A percentile compares a stretch with the other conserved stretches of the same genome.
Evolutionary conservation across 2,113 vertebrate species (phyloP).

Genomic region (Lepidothrix coronata): DNA sequence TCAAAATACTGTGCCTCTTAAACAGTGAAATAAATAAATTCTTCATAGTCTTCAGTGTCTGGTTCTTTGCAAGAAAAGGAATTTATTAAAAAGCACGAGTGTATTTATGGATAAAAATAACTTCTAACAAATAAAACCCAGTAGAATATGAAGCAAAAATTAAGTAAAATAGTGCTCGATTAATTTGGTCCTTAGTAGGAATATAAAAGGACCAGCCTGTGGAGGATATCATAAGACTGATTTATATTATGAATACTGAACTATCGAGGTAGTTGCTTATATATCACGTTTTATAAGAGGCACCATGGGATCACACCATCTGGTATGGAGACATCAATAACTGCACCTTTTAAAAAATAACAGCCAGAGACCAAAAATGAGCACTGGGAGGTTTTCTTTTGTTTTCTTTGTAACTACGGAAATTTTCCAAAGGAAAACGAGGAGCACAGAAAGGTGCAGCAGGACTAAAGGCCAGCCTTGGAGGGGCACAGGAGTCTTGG

Average conservation of each 20-base stretch:
- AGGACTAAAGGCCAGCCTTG: background rate
- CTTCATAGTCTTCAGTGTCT: background rate
- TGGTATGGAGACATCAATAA: constrained; percentile 53
- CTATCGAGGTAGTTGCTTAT: constrained; percentile 64
- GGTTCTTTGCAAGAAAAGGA: background rate
- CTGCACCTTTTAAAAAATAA: constrained; percentile 53
- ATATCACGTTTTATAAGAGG: constrained; percentile 66
- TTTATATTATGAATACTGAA: constrained; percentile 62
- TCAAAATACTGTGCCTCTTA: background rate
- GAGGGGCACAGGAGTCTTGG: fast-evolving
- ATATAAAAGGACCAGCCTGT: constrained; percentile 57
- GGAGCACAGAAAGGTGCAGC: background rate
- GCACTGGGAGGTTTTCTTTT: background rate
- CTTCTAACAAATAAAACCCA: background rate
- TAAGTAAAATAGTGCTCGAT: constrained; percentile 42
- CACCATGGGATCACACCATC: constrained; percentile 65
- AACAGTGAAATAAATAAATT: background rate
- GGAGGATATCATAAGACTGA: constrained; percentile 32
- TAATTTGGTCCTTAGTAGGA: constrained; percentile 63
- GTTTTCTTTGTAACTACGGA: background rate
- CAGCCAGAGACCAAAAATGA: constrained; percentile 14
- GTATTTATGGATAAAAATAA: background rate
- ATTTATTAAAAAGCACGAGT: background rate
- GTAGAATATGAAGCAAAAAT: constrained; percentile 11
- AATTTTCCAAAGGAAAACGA: background rate